phyloP scores from a whole-genome alignment of 2,888 invertebrate genomes.

The Aradus depressus region DNA sequence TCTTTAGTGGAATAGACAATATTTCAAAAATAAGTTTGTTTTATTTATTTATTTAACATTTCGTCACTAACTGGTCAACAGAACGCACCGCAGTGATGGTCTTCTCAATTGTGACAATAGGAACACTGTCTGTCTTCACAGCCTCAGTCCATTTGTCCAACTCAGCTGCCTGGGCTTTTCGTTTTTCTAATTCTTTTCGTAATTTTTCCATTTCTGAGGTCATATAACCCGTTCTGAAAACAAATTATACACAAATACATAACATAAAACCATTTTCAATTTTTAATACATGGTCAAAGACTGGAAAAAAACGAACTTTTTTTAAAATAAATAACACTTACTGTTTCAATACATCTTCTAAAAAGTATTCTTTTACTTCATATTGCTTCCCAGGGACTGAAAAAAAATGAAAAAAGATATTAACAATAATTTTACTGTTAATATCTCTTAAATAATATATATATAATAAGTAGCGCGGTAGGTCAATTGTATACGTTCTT shows the following conservation, averaged over 20 bases:
- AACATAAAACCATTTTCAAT: no score
- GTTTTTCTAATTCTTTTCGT: slow-evolving; percentile 35
- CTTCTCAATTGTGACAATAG: no score
- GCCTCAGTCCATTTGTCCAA: slow-evolving; percentile 38
- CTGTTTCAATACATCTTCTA: slow-evolving; percentile 40
- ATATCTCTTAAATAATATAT: background rate
- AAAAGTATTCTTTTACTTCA: slow-evolving; percentile 61
- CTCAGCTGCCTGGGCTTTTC: slow-evolving; percentile 36
- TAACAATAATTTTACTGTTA: background rate
- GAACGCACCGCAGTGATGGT: no score
- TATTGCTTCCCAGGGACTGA: slow-evolving; percentile 62
- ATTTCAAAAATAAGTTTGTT: no score
- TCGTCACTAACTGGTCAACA: no score
- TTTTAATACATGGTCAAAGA: background rate
- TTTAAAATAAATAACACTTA: slow-evolving; percentile 20
- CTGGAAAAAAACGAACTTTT: background rate
- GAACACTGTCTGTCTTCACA: slow-evolving; percentile 12
- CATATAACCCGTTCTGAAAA: slow-evolving; percentile 31
- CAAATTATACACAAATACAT: no score
- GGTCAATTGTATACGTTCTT: no score
- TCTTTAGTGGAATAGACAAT: no score
- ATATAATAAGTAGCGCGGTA: no score
- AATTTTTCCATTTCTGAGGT: slow-evolving; percentile 30
- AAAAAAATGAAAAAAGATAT: slow-evolving; percentile 23
- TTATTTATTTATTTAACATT: no score